Percentiles rank a stretch among this genome's conserved stretches.
Evolutionary conservation across 2,113 vertebrate species (phyloP).

Genomic region (Sorex araneus): DNA sequence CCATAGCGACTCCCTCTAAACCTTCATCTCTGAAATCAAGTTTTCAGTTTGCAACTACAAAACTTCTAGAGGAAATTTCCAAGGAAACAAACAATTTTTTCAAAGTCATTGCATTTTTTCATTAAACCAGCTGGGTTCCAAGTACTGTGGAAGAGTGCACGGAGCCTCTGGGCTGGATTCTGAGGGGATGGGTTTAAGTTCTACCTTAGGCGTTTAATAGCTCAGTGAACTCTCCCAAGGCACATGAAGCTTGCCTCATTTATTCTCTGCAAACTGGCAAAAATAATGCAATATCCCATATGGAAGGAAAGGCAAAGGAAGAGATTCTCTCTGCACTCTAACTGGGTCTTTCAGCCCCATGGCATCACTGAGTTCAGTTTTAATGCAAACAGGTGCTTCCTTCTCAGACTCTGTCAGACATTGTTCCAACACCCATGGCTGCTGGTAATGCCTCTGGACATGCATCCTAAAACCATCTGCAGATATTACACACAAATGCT

Average conservation of each 20-base stretch:
- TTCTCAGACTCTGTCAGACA: not conserved
- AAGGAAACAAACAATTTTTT: constrained; percentile 16
- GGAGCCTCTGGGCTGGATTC: not conserved
- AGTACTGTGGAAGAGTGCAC: not conserved
- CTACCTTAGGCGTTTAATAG: too few relatives aligned
- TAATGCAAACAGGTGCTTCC: not conserved
- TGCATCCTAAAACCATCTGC: not conserved
- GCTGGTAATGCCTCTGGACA: too few relatives aligned
- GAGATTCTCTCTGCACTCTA: not conserved
- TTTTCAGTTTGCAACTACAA: not conserved
- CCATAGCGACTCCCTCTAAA: not conserved
- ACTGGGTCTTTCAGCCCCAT: not conserved
- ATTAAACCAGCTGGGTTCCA: not conserved
- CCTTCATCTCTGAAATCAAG: not conserved
- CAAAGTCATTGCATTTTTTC: not conserved
- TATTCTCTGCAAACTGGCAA: not conserved
- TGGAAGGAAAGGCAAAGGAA: not conserved
- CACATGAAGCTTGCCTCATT: not conserved
- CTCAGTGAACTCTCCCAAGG: not conserved
- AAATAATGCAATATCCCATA: not conserved
- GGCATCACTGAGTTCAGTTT: not conserved
- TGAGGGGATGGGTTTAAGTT: not conserved
- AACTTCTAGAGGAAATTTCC: not conserved
- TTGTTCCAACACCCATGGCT: not conserved
- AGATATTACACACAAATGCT: not conserved